These are phyloP conservation scores for Hylaeus volcanicus DNA, from an alignment of 1,140 invertebrate species.

Conservation along the genomic window DNA sequence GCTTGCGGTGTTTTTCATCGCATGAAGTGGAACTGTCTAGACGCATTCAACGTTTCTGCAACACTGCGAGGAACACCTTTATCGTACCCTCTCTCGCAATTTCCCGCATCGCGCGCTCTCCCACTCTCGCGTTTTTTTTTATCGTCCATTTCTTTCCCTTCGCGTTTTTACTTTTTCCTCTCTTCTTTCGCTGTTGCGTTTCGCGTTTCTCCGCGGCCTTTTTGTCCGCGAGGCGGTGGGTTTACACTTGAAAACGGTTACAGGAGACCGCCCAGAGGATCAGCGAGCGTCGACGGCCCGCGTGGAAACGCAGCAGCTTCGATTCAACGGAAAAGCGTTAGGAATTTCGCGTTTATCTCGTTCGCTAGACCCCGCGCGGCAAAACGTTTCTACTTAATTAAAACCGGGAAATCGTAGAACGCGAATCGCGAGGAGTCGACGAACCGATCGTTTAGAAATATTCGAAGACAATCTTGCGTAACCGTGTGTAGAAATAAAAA, in stretches of 20 bases:
- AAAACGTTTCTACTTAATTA: conserved; percentile 50
- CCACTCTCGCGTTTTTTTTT: conserved; percentile 4
- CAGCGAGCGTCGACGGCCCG: conserved; percentile 23
- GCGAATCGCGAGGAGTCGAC: neutral
- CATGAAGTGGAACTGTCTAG: conserved; percentile 67
- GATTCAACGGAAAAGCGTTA: conserved; percentile 26
- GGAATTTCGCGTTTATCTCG: conserved; percentile 19
- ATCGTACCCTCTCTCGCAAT: conserved; percentile 48
- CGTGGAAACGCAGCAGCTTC: conserved; percentile 28
- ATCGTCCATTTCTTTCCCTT: conserved; percentile 15
- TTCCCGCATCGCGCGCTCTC: conserved; percentile 47
- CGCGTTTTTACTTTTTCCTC: neutral
- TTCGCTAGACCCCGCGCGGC: neutral
- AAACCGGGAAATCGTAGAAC: conserved; percentile 7
- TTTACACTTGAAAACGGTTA: conserved; percentile 47
- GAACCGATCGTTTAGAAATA: conserved; percentile 7
- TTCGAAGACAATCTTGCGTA: too few species aligned
- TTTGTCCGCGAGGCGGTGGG: conserved; percentile 31
- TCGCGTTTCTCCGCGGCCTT: conserved; percentile 24
- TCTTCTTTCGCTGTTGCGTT: neutral
- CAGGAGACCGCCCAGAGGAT: conserved; percentile 17
- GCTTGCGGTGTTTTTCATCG: conserved; percentile 63
- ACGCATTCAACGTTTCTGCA: conserved; percentile 62
- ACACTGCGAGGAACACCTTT: conserved; percentile 57
- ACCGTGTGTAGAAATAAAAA: too few species aligned